Evolutionary conservation across 2,113 vertebrate genomes (phyloP).

Genomic region (Campylorhamphus procurvoides): DNA sequence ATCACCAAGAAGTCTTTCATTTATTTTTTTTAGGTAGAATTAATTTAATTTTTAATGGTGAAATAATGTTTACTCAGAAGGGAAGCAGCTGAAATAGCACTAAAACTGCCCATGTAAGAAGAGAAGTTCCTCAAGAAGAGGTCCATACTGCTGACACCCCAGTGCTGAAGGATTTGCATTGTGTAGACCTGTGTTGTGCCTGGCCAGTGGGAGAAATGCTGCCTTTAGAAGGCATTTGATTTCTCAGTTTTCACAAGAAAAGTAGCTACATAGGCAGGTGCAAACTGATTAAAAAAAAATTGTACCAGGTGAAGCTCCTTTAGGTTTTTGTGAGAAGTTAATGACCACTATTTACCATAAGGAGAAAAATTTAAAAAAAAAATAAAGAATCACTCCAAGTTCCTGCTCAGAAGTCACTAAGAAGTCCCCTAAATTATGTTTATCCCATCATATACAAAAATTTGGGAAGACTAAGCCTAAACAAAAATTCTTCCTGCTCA

Average conservation of each 20-base stretch:
- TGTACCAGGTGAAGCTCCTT: not conserved
- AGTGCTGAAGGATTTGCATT: not conserved
- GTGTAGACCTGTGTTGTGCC: not conserved
- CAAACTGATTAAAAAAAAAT: not conserved
- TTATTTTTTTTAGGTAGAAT: not conserved
- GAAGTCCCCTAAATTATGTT: not conserved
- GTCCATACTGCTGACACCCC: not conserved
- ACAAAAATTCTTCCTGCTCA: conserved; percentile 1
- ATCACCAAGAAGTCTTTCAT: not conserved
- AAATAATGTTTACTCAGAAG: not conserved
- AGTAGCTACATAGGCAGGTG: not conserved
- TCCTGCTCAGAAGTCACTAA: not conserved
- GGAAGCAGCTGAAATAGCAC: not conserved
- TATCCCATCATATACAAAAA: not conserved
- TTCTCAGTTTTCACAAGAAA: not conserved
- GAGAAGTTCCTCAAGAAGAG: not conserved
- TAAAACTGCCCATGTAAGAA: not conserved
- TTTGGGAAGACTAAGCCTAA: not conserved
- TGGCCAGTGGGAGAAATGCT: not conserved
- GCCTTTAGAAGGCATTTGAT: not conserved
- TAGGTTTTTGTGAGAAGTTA: not conserved
- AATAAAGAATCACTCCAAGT: not conserved
- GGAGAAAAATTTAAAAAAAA: not conserved
- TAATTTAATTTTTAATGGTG: not conserved
- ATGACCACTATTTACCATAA: not conserved